Conservation (phyloP, 2,888 invertebrate genomes). For the Megastigmus dorsalis region DNA sequence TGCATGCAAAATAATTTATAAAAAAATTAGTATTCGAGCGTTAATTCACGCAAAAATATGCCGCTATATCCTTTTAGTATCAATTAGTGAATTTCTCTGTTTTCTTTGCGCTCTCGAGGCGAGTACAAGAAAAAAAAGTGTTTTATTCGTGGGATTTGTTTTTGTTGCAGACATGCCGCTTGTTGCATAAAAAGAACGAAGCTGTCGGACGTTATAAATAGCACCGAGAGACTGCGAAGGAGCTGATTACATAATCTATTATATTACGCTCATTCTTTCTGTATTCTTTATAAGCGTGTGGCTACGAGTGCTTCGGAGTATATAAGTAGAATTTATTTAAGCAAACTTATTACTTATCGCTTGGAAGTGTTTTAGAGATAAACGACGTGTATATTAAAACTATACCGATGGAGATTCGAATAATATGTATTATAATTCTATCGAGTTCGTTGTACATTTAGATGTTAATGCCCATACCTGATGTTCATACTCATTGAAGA, state of each 20-base stretch:
- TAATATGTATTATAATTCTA: neutral
- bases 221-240: neutral
- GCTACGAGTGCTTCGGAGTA: neutral
- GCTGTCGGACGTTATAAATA: neutral
- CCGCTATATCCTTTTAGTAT: no score
- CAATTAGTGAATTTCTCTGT: no score
- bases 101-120: no score
- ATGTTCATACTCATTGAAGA: no score
- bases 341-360: neutral
- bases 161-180: slow-evolving; percentile 7
- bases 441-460: no score
- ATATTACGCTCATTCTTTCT: neutral
- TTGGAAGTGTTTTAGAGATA: slow-evolving; percentile 3
- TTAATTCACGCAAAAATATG: no score
- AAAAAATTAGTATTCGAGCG: no score
- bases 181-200: neutral
- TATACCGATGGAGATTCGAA: neutral
- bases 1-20: no score
- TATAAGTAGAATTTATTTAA: slow-evolving; percentile 1
- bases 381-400: neutral
- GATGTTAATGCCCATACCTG: no score
- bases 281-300: neutral
- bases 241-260: slow-evolving; percentile 23
- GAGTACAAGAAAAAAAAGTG: no score
- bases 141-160: no score